These are phyloP conservation scores for Blastomussa wellsi DNA, from an alignment of 92 coral and sea anemone species.

Conservation along the genomic window DNA sequence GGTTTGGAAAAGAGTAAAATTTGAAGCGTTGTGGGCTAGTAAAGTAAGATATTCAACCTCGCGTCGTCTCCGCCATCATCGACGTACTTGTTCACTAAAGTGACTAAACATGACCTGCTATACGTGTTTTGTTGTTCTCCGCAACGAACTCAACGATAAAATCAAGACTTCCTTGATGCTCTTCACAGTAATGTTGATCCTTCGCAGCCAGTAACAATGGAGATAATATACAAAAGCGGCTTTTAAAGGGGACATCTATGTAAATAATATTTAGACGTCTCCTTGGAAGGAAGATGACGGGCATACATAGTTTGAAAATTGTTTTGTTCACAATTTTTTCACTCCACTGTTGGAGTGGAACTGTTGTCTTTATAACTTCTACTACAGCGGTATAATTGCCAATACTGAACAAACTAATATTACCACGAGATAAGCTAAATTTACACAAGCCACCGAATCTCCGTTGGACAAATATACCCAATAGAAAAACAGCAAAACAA, in stretches of 20 bases:
- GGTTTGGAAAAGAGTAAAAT: slow-evolving; percentile 87
- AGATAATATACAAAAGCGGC: neutral
- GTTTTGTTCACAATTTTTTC: too few relatives aligned
- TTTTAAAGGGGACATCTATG: neutral
- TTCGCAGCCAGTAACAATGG: neutral
- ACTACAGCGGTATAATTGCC: neutral
- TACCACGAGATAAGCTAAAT: neutral
- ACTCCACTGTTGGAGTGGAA: neutral
- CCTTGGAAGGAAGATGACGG: too few relatives aligned
- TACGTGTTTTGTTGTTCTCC: neutral
- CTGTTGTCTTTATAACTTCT: neutral
- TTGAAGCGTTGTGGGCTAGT: slow-evolving; percentile 1
- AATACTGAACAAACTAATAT: neutral
- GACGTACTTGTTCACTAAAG: neutral
- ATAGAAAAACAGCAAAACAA: too few relatives aligned
- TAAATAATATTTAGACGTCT: neutral
- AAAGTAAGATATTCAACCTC: neutral
- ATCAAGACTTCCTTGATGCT: neutral
- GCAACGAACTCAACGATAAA: neutral
- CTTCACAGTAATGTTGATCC: neutral
- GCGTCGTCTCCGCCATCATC: neutral
- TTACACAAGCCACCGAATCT: neutral
- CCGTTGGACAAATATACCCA: neutral
- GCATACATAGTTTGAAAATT: too few relatives aligned
- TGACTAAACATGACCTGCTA: neutral